Evolutionary conservation across 2,888 invertebrate species (phyloP).

Genomic region (Byasa hedistus): DNA sequence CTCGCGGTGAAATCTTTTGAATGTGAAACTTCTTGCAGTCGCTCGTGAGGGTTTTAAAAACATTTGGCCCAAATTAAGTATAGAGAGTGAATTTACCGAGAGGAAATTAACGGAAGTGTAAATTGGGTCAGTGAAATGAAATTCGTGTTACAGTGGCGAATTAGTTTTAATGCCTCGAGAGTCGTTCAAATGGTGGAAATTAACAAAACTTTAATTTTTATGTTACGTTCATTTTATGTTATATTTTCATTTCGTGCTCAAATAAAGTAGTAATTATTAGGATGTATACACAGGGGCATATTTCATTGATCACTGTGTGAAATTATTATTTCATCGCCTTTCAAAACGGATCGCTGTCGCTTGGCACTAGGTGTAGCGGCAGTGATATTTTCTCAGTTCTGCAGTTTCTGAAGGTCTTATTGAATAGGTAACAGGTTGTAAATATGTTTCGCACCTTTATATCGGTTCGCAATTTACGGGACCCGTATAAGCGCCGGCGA

Average conservation of each 20-base stretch:
- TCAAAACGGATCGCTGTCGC: too few relatives aligned
- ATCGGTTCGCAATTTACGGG: constrained; percentile 48
- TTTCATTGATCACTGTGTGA: too few relatives aligned
- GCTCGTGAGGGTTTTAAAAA: neutral
- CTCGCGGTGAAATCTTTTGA: neutral
- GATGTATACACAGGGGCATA: too few relatives aligned
- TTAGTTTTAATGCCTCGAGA: constrained; percentile 25
- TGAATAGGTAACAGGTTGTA: constrained; percentile 32
- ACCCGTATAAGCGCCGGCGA: constrained; percentile 48
- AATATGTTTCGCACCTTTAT: constrained; percentile 35
- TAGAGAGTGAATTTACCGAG: constrained; percentile 5
- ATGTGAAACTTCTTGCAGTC: neutral
- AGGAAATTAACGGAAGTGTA: constrained; percentile 29
- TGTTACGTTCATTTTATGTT: neutral
- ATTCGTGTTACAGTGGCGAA: constrained; percentile 23
- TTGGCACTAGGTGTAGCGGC: too few relatives aligned
- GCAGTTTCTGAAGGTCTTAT: too few relatives aligned
- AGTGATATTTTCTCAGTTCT: too few relatives aligned
- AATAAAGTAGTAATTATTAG: too few relatives aligned
- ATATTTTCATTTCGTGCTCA: too few relatives aligned
- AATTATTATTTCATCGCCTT: too few relatives aligned
- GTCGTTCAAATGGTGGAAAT: constrained; percentile 25
- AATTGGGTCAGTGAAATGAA: constrained; percentile 29
- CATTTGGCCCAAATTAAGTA: constrained; percentile 15
- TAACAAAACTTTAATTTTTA: constrained; percentile 9